Percentiles rank a stretch among this genome's conserved stretches.
These are phyloP conservation scores for Eurytoma adleriae DNA, from an alignment of 2,888 invertebrate genomes.

Conservation along the genomic window DNA sequence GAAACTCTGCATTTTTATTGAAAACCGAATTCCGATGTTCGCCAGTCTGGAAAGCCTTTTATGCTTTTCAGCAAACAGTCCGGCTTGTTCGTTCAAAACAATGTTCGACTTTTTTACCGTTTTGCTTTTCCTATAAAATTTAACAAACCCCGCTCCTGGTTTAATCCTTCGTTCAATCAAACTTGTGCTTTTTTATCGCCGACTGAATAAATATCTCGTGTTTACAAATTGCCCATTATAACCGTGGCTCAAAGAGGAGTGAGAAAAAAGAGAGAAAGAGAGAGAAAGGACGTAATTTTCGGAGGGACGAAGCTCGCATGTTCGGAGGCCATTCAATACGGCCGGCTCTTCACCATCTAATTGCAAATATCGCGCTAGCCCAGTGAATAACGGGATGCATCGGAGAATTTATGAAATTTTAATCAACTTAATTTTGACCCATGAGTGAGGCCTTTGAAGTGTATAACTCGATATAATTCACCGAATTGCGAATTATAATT, in stretches of 20 bases:
- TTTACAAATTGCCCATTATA: background rate
- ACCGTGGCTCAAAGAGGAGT: background rate
- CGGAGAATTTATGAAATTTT: constrained; percentile 38
- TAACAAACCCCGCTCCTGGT: too few species aligned
- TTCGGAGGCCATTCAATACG: constrained; percentile 2
- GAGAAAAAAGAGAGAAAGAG: background rate
- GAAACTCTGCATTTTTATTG: constrained; percentile 10
- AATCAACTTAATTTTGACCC: constrained; percentile 31
- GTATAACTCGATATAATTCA: constrained; percentile 4
- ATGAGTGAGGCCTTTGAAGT: background rate
- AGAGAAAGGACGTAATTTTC: constrained; percentile 4
- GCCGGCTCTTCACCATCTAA: constrained; percentile 33
- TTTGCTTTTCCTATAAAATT: too few species aligned
- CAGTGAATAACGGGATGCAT: constrained; percentile 1
- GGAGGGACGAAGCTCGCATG: constrained; percentile 22
- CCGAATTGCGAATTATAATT: background rate
- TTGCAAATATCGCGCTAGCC: constrained; percentile 22
- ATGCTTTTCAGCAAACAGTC: background rate
- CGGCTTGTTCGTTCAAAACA: background rate
- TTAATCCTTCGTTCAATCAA: too few species aligned
- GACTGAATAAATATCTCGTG: too few species aligned
- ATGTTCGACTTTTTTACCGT: background rate
- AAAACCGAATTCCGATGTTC: background rate
- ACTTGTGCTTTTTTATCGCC: too few species aligned
- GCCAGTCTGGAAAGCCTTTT: background rate